phyloP scores from a whole-genome alignment of 2,113 vertebrate genomes.

The Benitochromis conjunctus region DNA sequence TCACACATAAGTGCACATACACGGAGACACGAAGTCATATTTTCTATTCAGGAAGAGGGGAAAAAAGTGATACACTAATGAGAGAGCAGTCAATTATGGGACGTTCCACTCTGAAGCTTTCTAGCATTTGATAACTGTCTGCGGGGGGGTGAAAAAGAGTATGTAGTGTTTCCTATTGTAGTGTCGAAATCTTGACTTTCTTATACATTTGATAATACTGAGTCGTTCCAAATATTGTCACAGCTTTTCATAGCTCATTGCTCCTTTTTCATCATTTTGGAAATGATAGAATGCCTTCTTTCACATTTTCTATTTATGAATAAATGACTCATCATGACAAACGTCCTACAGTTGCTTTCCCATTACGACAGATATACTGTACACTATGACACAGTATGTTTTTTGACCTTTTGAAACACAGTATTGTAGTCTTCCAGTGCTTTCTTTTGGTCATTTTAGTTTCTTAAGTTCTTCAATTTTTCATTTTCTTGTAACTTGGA shows the following conservation, averaged over 20 bases:
- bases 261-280: neutral
- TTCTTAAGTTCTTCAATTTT: neutral
- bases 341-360: neutral
- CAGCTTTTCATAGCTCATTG: neutral
- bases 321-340: neutral
- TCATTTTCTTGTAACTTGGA: neutral
- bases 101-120: constrained; percentile 3
- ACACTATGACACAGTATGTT: neutral
- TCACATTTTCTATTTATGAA: neutral
- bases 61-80: constrained; percentile 19
- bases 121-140: constrained; percentile 4
- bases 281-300: neutral
- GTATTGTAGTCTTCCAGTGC: neutral
- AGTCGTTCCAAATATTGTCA: neutral
- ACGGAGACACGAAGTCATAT: neutral
- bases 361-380: neutral
- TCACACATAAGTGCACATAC: constrained; percentile 5
- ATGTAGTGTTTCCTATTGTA: neutral
- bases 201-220: neutral
- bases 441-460: neutral
- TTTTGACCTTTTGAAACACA: neutral
- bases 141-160: neutral
- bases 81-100: constrained; percentile 16
- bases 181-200: neutral
- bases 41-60: neutral